Conservation (phyloP, 2,797 vertebrate genomes). For the Trichosurus vulpecula region DNA sequence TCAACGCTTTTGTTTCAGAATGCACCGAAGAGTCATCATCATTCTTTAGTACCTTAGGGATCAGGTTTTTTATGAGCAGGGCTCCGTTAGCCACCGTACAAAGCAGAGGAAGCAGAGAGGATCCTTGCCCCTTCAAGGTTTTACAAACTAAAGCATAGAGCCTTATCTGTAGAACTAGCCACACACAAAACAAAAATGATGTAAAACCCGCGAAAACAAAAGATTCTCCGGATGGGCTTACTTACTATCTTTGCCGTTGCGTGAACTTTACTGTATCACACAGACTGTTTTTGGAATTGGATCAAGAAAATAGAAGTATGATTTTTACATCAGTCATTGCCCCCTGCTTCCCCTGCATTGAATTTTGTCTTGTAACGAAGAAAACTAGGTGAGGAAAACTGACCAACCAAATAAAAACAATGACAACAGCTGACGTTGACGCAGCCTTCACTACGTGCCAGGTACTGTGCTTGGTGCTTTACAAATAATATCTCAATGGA, state of each 20-base stretch:
- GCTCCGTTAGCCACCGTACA: background rate
- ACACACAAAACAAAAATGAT: constrained; percentile 51
- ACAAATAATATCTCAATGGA: background rate
- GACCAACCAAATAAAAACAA: background rate
- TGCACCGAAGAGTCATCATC: background rate
- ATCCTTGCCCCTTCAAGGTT: background rate
- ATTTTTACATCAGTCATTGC: constrained; percentile 16
- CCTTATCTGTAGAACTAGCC: background rate
- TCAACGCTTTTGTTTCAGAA: constrained; percentile 1
- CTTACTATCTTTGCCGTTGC: constrained; percentile 52
- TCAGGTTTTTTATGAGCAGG: constrained; percentile 11
- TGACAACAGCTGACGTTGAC: background rate
- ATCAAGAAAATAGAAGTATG: constrained; percentile 17
- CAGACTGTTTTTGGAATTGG: constrained; percentile 54
- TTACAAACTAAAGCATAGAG: background rate
- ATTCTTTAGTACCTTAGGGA: constrained; percentile 39
- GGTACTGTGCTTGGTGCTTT: background rate
- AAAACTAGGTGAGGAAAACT: background rate
- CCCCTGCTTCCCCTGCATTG: constrained; percentile 16
- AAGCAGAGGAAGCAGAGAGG: background rate
- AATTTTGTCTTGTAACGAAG: constrained; percentile 13
- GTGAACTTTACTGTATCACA: constrained; percentile 38
- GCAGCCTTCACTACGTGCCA: accelerated
- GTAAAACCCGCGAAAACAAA: constrained; percentile 29
- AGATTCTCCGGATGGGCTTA: background rate